These are phyloP conservation scores for Whitmania pigra DNA, from an alignment of 1,140 invertebrate genomes.

Conservation along the genomic window DNA sequence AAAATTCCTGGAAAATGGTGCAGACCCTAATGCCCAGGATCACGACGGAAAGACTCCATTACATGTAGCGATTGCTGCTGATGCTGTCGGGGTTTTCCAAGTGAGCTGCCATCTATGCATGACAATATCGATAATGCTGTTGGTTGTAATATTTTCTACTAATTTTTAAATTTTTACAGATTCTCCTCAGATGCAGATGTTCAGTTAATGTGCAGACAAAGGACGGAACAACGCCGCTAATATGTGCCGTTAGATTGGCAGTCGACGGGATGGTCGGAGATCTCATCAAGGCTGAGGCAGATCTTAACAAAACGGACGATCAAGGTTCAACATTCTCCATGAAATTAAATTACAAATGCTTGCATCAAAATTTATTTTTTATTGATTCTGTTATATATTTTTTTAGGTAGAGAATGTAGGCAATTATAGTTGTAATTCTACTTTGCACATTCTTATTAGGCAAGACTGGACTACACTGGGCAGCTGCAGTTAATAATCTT, in stretches of 20 bases:
- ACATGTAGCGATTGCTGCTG: constrained; percentile 84
- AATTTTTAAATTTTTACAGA: constrained; percentile 42
- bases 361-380: neutral
- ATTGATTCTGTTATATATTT: neutral
- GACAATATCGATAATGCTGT: neutral
- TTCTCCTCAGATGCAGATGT: constrained; percentile 73
- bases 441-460: constrained; percentile 29
- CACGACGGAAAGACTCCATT: constrained; percentile 82
- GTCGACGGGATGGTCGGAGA: constrained; percentile 72
- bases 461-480: constrained; percentile 92
- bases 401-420: neutral
- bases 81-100: constrained; percentile 90
- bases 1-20: constrained; percentile 74
- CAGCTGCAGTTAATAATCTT: constrained; percentile 85
- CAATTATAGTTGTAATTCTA: no score
- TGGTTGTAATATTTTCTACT: neutral
- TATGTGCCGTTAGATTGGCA: constrained; percentile 63
- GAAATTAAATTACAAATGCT: neutral
- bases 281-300: constrained; percentile 72
- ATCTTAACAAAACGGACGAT: constrained; percentile 88
- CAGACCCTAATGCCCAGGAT: constrained; percentile 85
- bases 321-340: constrained; percentile 47
- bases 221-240: constrained; percentile 86
- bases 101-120: constrained; percentile 24
- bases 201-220: constrained; percentile 86